Evolutionary conservation across 2,797 vertebrate species (phyloP).

Genomic region (Acipenser transmontanus): DNA sequence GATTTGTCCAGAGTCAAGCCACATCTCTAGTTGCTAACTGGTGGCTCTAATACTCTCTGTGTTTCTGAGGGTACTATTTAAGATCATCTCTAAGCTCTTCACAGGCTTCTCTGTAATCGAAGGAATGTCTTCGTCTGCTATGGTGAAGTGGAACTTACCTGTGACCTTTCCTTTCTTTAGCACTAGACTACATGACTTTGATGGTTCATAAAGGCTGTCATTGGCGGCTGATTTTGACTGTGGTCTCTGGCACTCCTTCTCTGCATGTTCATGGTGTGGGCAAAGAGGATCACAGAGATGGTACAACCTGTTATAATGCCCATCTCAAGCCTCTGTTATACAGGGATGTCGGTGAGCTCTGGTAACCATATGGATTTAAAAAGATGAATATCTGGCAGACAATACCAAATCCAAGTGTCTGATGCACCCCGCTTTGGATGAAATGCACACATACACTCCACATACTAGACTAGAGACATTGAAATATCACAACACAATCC

Average conservation of each 20-base stretch:
- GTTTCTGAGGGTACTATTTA: conserved; percentile 2
- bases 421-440: background rate
- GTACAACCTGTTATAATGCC: no score
- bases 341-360: no score
- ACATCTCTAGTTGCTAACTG: conserved; percentile 7
- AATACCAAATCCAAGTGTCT: background rate
- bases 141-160: background rate
- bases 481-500: background rate
- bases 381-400: no score
- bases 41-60: background rate
- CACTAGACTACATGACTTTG: background rate
- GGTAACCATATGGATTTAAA: no score
- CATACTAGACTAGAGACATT: background rate
- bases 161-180: background rate
- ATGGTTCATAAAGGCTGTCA: background rate
- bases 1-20: conserved; percentile 13
- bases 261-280: background rate
- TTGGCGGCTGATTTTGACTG: conserved; percentile 6
- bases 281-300: no score
- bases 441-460: no score
- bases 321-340: no score
- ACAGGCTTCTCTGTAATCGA: conserved; percentile 8
- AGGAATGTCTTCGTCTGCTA: background rate
- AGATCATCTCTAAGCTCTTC: conserved; percentile 3
- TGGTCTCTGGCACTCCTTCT: conserved; percentile 10